Evolutionary conservation across 2,797 vertebrate genomes (phyloP).

Genomic region (Anas acuta): DNA sequence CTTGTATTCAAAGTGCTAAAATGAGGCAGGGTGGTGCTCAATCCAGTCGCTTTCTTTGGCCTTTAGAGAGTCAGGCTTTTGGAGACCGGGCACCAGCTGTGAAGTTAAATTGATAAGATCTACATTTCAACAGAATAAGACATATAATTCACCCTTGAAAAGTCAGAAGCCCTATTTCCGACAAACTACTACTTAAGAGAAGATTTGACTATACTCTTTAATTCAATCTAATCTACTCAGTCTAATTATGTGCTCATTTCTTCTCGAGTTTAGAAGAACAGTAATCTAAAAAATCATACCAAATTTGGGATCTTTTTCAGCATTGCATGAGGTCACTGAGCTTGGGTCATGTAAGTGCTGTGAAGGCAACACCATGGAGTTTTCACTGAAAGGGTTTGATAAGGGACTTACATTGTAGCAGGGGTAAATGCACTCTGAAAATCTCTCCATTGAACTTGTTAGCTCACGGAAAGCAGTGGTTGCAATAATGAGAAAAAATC

Average conservation of each 20-base stretch:
- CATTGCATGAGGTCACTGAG: conserved; percentile 15
- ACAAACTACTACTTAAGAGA: conserved; percentile 39
- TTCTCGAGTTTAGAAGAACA: not conserved
- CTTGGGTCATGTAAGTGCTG: not conserved
- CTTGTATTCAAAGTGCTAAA: not conserved
- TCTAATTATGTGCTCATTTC: conserved; percentile 44
- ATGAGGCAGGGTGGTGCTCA: conserved; percentile 7
- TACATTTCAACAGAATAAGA: conserved; percentile 54
- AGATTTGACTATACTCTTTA: conserved; percentile 43
- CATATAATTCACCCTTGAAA: conserved; percentile 47
- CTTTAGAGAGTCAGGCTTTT: conserved; percentile 31
- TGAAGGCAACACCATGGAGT: conserved; percentile 26
- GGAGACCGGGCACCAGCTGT: conserved; percentile 24
- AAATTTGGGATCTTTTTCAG: conserved; percentile 47
- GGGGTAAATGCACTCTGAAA: not conserved
- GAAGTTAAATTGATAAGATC: conserved; percentile 50
- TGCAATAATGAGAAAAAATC: conserved; percentile 5
- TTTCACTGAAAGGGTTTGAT: conserved; percentile 41
- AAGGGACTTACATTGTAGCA: not conserved
- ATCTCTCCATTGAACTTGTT: conserved; percentile 1
- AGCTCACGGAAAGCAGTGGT: conserved; percentile 1
- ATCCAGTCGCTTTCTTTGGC: conserved; percentile 23
- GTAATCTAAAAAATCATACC: conserved; percentile 10
- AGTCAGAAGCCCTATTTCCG: conserved; percentile 38
- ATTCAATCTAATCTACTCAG: conserved; percentile 34